Evolutionary conservation across 2,113 vertebrate genomes (phyloP).

Genomic region (Panurus biarmicus): DNA sequence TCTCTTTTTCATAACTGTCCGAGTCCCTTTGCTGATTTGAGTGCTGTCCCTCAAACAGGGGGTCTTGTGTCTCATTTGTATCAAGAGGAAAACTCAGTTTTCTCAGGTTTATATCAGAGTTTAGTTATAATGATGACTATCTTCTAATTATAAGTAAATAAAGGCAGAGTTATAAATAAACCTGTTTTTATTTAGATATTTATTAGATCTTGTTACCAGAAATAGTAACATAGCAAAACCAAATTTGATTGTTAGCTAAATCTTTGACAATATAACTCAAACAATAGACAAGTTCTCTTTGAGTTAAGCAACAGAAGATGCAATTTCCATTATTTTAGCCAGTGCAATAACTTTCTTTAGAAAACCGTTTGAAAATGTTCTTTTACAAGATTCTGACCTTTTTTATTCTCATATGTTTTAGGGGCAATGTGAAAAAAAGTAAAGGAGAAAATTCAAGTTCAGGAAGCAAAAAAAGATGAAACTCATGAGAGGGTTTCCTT

Average conservation of each 20-base stretch:
- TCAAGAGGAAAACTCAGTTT: background rate
- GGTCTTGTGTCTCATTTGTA: background rate
- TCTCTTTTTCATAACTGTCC: background rate
- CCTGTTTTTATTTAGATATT: background rate
- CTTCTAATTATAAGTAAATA: background rate
- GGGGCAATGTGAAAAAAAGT: background rate
- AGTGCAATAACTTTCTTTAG: background rate
- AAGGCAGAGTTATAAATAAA: background rate
- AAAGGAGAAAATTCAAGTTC: background rate
- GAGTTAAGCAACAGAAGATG: background rate
- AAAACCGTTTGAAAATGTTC: background rate
- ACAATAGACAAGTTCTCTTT: background rate
- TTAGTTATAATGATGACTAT: background rate
- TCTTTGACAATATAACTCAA: background rate
- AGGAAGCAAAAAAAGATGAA: background rate
- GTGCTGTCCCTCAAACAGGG: background rate
- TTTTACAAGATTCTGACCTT: background rate
- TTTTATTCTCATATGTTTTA: background rate
- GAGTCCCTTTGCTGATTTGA: background rate
- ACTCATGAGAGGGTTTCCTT: background rate
- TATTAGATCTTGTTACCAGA: background rate
- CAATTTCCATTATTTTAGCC: background rate
- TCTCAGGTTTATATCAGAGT: background rate
- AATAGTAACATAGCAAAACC: background rate
- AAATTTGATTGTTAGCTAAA: background rate